Conservation (phyloP, 2,797 vertebrate species). For the Bufotes viridis region DNA sequence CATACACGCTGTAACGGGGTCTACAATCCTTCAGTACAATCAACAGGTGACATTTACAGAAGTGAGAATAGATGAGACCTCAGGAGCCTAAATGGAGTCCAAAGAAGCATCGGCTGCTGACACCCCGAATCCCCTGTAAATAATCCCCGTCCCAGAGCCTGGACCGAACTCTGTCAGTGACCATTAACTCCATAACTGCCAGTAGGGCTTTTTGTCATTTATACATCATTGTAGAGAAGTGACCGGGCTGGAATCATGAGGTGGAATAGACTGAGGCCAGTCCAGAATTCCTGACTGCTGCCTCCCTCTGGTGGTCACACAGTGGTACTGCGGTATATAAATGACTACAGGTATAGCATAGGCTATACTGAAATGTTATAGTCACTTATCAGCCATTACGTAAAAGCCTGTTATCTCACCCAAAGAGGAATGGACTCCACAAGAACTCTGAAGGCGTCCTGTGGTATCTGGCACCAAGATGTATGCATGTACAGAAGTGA, state of each 20-base stretch:
- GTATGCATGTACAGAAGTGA: too few species aligned
- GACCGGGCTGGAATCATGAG: neutral
- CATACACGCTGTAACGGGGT: too few species aligned
- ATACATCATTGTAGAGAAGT: neutral
- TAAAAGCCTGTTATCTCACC: too few species aligned
- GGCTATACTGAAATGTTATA: too few species aligned
- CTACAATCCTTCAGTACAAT: too few species aligned
- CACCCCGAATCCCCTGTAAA: neutral
- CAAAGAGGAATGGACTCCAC: too few species aligned
- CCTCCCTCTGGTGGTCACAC: neutral
- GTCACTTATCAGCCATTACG: too few species aligned
- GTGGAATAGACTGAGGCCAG: too few species aligned
- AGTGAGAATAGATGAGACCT: constrained; percentile 17
- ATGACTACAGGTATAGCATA: neutral
- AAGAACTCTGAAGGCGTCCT: too few species aligned
- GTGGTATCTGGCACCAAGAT: too few species aligned
- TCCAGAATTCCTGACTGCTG: neutral
- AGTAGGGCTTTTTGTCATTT: neutral
- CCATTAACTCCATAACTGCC: neutral
- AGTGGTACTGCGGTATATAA: neutral
- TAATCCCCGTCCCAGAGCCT: neutral
- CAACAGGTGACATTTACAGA: neutral
- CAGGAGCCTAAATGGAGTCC: neutral
- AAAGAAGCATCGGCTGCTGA: neutral
- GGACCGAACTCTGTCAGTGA: neutral